Conservation (phyloP, 92 coral and sea anemone genomes). For the Phenganax marumi region DNA sequence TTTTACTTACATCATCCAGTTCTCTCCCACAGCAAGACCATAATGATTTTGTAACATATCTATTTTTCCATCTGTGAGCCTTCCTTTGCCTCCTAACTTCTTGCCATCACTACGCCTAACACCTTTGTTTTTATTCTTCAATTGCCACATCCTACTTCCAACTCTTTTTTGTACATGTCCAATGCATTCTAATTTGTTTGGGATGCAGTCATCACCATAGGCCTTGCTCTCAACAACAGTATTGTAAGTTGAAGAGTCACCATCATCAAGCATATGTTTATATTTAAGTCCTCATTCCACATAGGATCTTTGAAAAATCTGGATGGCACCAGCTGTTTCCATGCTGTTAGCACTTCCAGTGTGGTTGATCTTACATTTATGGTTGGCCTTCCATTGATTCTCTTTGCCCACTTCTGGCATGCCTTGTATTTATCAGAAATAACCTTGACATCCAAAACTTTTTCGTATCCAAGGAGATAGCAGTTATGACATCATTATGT, state of each 20-base stretch:
- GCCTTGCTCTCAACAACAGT: conserved; percentile 3
- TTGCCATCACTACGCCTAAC: conserved; percentile 18
- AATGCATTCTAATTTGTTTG: too few species aligned
- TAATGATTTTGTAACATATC: conserved; percentile 8
- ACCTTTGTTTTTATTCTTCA: conserved; percentile 16
- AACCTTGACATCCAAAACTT: not conserved
- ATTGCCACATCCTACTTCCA: not conserved
- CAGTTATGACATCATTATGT: not conserved
- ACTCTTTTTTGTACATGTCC: too few species aligned
- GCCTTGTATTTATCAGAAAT: conserved; percentile 4
- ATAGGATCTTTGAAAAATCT: not conserved
- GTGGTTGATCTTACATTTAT: conserved; percentile 14
- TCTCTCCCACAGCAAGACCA: not conserved
- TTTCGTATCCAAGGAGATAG: not conserved
- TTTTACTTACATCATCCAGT: not conserved
- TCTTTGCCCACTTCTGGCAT: too few species aligned
- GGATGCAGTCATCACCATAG: conserved; percentile 10
- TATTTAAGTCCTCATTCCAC: conserved; percentile 13
- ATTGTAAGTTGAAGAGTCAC: too few species aligned
- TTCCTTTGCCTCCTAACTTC: not conserved
- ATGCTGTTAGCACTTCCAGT: too few species aligned
- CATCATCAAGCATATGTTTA: conserved; percentile 11
- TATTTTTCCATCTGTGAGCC: not conserved
- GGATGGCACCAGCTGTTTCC: conserved; percentile 14
- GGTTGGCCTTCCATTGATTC: conserved; percentile 15